Conservation (phyloP, 2,888 invertebrate species). For the Agapostemon virescens region DNA sequence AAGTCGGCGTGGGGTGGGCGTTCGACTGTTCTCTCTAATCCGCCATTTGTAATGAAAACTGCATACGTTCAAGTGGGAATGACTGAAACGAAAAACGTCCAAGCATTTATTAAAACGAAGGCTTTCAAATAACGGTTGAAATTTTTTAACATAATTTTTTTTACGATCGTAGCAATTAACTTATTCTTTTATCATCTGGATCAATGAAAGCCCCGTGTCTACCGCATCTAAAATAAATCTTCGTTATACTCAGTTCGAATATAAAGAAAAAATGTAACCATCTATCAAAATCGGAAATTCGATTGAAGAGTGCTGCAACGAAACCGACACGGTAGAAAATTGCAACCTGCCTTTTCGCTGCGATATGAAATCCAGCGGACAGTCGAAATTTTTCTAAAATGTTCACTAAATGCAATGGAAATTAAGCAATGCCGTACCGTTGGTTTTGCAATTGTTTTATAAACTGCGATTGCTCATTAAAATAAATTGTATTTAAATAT, state of each 20-base stretch:
- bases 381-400: background rate
- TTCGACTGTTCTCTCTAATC: background rate
- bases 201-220: background rate
- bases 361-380: background rate
- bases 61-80: background rate
- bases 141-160: background rate
- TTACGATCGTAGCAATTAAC: background rate
- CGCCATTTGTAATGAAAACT: constrained; percentile 8
- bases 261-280: background rate
- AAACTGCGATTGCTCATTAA: background rate
- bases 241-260: too few species aligned
- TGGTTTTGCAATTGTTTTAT: background rate
- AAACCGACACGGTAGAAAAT: background rate
- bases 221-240: background rate
- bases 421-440: background rate
- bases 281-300: background rate
- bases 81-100: background rate
- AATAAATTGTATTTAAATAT: background rate
- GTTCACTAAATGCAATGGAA: background rate
- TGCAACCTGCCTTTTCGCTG: background rate
- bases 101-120: background rate
- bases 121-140: too few species aligned
- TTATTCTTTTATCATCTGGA: background rate
- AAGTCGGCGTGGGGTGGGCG: background rate
- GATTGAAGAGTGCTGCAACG: background rate